Percentiles rank a stretch among this genome's conserved stretches.
These are phyloP conservation scores for Agapornis canus DNA, from an alignment of 2,797 vertebrate genomes.

Conservation along the genomic window DNA sequence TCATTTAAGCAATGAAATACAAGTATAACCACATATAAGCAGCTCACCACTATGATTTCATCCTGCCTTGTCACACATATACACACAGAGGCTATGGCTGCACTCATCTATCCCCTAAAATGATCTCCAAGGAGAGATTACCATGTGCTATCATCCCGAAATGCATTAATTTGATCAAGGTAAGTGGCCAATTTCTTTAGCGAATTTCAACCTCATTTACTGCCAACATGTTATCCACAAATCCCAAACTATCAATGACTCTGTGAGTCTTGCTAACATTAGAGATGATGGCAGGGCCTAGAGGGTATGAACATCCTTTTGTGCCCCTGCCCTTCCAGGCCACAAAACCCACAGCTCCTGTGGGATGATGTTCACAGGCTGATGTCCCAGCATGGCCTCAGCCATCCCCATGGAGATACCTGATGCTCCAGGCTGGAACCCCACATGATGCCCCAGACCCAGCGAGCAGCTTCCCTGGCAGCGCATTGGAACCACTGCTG, in stretches of 20 bases:
- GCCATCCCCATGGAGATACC: background rate
- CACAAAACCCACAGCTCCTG: background rate
- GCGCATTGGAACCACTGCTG: background rate
- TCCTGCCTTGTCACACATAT: background rate
- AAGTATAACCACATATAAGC: background rate
- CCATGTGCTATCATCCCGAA: background rate
- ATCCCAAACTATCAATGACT: background rate
- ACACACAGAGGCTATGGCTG: background rate
- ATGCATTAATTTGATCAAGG: conserved; percentile 12
- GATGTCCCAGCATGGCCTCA: background rate
- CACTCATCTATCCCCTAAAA: background rate
- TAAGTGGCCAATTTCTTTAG: background rate
- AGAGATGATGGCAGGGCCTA: background rate
- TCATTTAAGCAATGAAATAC: background rate
- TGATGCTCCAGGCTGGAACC: background rate
- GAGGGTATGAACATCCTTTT: background rate
- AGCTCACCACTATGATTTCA: background rate
- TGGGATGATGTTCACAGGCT: background rate
- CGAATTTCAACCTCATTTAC: background rate
- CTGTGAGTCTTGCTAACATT: background rate
- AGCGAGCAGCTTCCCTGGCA: background rate
- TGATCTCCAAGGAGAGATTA: conserved; percentile 13
- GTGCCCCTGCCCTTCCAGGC: background rate
- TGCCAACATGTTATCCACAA: background rate
- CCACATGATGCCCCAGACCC: fast-evolving